Conservation (phyloP, 1,140 invertebrate species). For the Tetragonula clypearis region DNA sequence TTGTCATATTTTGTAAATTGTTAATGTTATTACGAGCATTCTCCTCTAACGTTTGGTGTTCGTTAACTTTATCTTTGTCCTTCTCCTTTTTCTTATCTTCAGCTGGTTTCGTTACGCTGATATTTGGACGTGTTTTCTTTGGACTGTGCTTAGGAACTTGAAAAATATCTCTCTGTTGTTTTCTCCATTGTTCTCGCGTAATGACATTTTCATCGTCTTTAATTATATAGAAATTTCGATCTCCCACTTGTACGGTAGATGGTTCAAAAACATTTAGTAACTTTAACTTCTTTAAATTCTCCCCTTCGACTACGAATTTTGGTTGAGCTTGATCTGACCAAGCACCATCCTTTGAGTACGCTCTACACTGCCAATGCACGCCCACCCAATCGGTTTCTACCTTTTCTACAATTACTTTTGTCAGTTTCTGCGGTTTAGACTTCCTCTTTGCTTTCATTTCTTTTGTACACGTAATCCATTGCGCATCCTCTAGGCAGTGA, state of each 20-base stretch:
- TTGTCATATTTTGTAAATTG: conserved; percentile 60
- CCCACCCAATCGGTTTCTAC: conserved; percentile 85
- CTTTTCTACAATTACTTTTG: conserved; percentile 84
- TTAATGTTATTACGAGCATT: conserved; percentile 66
- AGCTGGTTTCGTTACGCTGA: conserved; percentile 64
- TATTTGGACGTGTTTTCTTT: conserved; percentile 69
- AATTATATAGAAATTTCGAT: conserved; percentile 88
- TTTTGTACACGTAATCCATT: conserved; percentile 90
- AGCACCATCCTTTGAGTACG: conserved; percentile 85
- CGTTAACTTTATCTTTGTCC: conserved; percentile 63
- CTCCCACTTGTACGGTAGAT: conserved; percentile 94
- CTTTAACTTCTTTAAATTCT: conserved; percentile 89
- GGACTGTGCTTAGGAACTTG: conserved; percentile 80
- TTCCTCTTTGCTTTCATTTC: conserved; percentile 87
- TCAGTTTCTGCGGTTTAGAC: conserved; percentile 83
- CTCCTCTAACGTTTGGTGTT: conserved; percentile 54
- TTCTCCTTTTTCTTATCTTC: conserved; percentile 68
- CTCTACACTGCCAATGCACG: conserved; percentile 91
- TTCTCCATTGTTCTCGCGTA: conserved; percentile 84
- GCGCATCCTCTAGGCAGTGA: conserved; percentile 87
- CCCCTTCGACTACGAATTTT: conserved; percentile 87
- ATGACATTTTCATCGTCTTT: conserved; percentile 84
- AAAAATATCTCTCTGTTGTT: conserved; percentile 77
- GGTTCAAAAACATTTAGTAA: conserved; percentile 93
- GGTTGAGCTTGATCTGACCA: conserved; percentile 85